Evolutionary conservation across 2,113 vertebrate species (phyloP), one percentile per base, ranked within the genome.

Genomic region (Sylvicapra grimmia): DNA sequence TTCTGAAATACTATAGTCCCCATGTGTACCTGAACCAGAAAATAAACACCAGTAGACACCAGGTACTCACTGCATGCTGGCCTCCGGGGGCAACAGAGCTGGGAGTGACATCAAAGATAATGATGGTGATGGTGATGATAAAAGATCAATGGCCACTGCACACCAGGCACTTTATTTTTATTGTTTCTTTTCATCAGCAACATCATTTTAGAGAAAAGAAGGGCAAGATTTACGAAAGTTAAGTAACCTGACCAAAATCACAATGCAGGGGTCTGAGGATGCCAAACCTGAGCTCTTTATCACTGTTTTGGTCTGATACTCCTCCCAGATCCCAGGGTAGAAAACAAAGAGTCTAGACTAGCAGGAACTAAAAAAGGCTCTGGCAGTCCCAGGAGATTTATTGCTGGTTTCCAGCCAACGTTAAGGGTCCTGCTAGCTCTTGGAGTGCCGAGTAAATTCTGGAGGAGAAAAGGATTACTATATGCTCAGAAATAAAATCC

Each of bases 401-500:
- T 49, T 91, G 59, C 91, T 94, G 77, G 93, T 53, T 93, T 90
- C 40, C 33, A 82, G 83, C 82, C 91, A 93, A 47, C 21, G 13
- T 82, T 53, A 36, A 31, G 40, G 82, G 77, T 86, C 97, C 82
- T 88, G 15, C 6, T 47, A 95, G 82, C 82, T 95, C 89, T 82
- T 56, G 18, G 75, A 95, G 65, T 77, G 40, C 82, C 49, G 59
- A 51, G 16, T 75, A 56, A 82, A n/a, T 61, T 90, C 96, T 87
- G 49, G 49, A 95, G 63, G 51, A 95, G 49, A 21, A 29, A 44
- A 44, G 44, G 49, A 90, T 85, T 63, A 25, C 77, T 86, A 23
- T 33, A n/a, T 86, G 23, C 68, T 95, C 51, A 83, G 77, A 94
- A 94, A 58, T 90, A 96, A 92, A 96, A 96, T 27, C 56, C 59